Conservation (phyloP, 2,888 invertebrate species). For the Tupiocoris notatus region DNA sequence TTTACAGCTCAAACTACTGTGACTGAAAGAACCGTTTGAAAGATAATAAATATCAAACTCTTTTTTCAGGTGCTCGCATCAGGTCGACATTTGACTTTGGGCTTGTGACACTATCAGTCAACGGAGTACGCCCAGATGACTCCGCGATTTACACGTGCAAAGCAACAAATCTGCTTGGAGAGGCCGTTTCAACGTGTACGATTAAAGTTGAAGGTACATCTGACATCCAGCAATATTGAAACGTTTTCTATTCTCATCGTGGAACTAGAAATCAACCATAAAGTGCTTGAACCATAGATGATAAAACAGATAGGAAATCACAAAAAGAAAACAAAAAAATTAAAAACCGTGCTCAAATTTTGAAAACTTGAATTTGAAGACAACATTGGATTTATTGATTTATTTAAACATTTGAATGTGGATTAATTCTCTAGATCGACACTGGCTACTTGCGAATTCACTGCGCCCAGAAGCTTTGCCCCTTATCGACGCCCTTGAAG, state of each 20-base stretch:
- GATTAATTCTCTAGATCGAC: constrained; percentile 61
- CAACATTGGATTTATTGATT: no score
- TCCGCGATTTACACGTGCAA: constrained; percentile 94
- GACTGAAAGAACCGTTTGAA: background rate
- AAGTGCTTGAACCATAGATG: no score
- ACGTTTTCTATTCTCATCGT: background rate
- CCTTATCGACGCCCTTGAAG: constrained; percentile 82
- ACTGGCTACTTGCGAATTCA: constrained; percentile 83
- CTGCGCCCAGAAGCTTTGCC: constrained; percentile 86
- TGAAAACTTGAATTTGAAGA: no score
- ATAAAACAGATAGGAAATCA: no score
- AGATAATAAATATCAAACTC: constrained; percentile 54
- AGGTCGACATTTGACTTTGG: constrained; percentile 97
- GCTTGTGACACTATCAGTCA: constrained; percentile 86
- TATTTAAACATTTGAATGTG: no score
- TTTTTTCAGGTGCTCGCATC: constrained; percentile 61
- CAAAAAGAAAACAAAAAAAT: no score
- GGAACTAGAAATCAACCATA: no score
- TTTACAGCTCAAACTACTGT: background rate
- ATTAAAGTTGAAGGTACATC: constrained; percentile 70
- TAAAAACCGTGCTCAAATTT: no score
- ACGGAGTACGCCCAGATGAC: constrained; percentile 83
- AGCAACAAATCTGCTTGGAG: constrained; percentile 88
- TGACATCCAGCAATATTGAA: no score
- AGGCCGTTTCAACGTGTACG: constrained; percentile 89